Conservation (phyloP, 2,888 invertebrate genomes). For the Hydrotaea cyrtoneurina region DNA sequence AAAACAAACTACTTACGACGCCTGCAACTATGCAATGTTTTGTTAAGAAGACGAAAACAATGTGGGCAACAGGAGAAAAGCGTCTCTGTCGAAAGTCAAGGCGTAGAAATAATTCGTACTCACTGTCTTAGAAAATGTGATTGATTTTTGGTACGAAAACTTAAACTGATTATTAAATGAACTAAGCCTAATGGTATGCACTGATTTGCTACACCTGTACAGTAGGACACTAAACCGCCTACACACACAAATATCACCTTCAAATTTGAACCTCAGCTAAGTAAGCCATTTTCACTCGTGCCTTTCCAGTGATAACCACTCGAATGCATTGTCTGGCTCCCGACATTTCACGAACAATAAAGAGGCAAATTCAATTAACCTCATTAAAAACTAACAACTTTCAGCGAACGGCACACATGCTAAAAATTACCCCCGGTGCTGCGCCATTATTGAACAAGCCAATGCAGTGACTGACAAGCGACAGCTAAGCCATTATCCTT, state of each 20-base stretch:
- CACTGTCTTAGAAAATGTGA: no score
- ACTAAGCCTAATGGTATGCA: not conserved
- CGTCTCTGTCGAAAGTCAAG: no score
- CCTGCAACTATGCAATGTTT: no score
- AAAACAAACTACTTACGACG: no score
- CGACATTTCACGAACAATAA: conserved; percentile 53
- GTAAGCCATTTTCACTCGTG: not conserved
- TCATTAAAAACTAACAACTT: conserved; percentile 70
- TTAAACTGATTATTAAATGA: not conserved
- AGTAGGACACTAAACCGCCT: not conserved
- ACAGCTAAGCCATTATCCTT: conserved; percentile 60
- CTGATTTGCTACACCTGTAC: no score
- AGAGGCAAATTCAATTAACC: conserved; percentile 69
- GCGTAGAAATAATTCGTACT: no score
- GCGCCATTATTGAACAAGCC: not conserved
- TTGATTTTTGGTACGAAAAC: no score
- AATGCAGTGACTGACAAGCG: conserved; percentile 1
- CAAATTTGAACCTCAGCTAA: not conserved
- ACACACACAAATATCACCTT: not conserved
- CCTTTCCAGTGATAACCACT: not conserved
- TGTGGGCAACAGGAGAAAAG: no score
- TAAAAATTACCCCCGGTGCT: not conserved
- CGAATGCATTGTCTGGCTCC: not conserved
- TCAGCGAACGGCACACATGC: conserved; percentile 35
- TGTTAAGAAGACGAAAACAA: no score